Base-by-base conservation (phyloP, 2,113 vertebrate species). In the Loxodonta africana region DNA sequence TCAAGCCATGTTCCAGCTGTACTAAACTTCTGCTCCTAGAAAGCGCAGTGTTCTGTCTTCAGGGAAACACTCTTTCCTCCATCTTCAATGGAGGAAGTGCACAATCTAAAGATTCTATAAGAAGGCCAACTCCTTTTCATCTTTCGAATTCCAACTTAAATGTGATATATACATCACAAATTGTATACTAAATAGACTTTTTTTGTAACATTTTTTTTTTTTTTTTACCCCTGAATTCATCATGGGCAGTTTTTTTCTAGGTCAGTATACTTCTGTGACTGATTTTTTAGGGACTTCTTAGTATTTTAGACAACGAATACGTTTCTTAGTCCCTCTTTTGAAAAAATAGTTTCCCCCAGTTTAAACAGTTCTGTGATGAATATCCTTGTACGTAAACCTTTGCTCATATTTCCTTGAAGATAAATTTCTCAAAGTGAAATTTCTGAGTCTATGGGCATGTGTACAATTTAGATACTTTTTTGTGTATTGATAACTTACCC, bases 281-380 rank as follows among this genome's bases (percentile, higher is more conserved):
- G 83, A 87, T 57, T 77, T 88, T 88, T 83, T 17, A 92, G 48
- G 41, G 9, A 46, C 14, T 81, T 48, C 15, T 93, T 88, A 96
- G 28, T 77, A 63, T 91, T 95, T 74, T 62, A 76, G 11, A 51
- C 37, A 88, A 73, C 30, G 84, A 90, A 51, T 92, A 80, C 8
- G 83, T 90, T 88, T 92, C 82, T 94, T 83, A 87, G 9, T 44
- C 33, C 25, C 48, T 71, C 57, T 94, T 14, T 83, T 44, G 63
- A 21, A 51, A n/a, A 92, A 23, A 53, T 46, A 82, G 8, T 85
- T 83, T 84, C 30, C 57, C 11, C 60, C 37, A 21, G 48, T 89
- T 82, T 90, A 69, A 85, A 91, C 11, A 62, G 12, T 53, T 2
- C 63, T 73, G 5, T 73, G 46, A 89, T 86, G 20, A 83, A 3